phyloP scores from a whole-genome alignment of 2,888 invertebrate genomes.

The Belgica antarctica region DNA sequence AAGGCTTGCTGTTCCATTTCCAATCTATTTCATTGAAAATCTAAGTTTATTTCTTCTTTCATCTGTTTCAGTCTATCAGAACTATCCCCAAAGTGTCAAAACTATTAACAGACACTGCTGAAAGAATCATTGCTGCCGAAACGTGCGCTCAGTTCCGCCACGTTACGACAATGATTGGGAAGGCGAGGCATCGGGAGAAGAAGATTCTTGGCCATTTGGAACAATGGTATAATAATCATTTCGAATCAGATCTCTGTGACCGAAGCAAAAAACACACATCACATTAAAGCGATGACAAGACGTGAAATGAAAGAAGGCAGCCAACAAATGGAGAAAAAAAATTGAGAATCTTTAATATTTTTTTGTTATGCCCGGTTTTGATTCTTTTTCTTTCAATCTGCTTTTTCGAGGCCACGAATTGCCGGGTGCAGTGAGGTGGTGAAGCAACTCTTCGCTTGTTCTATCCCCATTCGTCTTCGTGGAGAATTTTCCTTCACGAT shows the following conservation, averaged over 20 bases:
- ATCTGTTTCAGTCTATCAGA: background rate
- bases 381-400: constrained; percentile 2
- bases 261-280: constrained; percentile 41
- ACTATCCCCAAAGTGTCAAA: background rate
- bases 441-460: constrained; percentile 33
- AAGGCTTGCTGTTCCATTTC: too few species aligned
- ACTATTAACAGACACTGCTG: too few species aligned
- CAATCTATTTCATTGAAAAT: too few species aligned
- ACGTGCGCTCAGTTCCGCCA: constrained; percentile 41
- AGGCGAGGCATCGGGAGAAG: background rate
- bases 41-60: constrained; percentile 1
- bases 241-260: constrained; percentile 38
- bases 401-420: background rate
- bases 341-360: constrained; percentile 26
- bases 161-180: constrained; percentile 17
- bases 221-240: constrained; percentile 37
- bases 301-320: constrained; percentile 13
- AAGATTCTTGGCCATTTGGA: constrained; percentile 14
- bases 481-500: background rate
- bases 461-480: background rate
- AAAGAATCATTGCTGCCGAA: background rate
- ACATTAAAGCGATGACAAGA: constrained; percentile 43
- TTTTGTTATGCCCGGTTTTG: constrained; percentile 1
- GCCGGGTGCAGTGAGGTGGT: constrained; percentile 42
- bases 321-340: too few species aligned